Evolutionary conservation across 2,113 vertebrate species (phyloP).

Genomic region (Chauna torquata): DNA sequence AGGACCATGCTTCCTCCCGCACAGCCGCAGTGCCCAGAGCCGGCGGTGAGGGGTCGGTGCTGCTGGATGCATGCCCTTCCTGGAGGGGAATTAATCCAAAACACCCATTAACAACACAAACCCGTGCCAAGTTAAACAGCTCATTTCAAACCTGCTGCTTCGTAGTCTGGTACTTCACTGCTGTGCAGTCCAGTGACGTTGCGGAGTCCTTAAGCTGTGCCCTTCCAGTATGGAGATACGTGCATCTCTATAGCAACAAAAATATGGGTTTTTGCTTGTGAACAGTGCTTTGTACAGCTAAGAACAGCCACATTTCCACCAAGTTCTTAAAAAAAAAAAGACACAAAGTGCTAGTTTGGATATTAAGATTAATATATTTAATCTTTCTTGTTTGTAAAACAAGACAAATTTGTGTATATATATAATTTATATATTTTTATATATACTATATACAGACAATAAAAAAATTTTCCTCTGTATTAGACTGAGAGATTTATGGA

Average conservation of each 20-base stretch:
- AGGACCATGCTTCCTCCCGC: not conserved
- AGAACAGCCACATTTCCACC: not conserved
- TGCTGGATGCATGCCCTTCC: not conserved
- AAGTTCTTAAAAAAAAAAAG: not conserved
- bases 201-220: not conserved
- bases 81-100: not conserved
- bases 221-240: rapidly evolving
- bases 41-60: not conserved
- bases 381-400: conserved; percentile 73
- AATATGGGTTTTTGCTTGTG: not conserved
- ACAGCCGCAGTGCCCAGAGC: not conserved
- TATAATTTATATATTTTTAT: conserved; percentile 62
- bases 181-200: not conserved
- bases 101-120: not conserved
- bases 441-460: conserved; percentile 69
- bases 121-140: not conserved
- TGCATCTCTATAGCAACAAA: not conserved
- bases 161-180: not conserved
- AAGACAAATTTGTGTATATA: conserved; percentile 70
- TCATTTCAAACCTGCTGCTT: not conserved
- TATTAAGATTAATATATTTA: conserved; percentile 74
- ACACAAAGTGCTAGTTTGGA: conserved; percentile 30
- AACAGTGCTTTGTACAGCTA: not conserved
- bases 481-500: conserved; percentile 35
- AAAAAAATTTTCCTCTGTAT: conserved; percentile 59